Conservation (phyloP, 2,113 vertebrate species). For the Epinephelus cyanopodus region DNA sequence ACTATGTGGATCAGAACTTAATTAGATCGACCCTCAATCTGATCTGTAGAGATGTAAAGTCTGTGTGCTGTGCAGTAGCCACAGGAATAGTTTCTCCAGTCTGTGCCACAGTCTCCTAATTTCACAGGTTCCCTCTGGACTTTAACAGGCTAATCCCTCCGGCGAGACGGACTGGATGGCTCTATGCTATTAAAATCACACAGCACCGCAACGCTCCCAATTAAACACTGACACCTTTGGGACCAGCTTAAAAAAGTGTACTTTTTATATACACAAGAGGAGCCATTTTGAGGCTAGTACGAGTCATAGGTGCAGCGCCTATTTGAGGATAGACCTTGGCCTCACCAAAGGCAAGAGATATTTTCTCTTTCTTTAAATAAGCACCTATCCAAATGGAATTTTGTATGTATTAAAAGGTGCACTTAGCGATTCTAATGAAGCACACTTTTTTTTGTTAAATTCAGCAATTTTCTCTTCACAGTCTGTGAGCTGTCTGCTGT, state of each 20-base stretch:
- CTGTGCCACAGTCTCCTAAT: slow-evolving; percentile 22
- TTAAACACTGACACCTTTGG: slow-evolving; percentile 40
- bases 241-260: slow-evolving; percentile 16
- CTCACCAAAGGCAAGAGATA: neutral
- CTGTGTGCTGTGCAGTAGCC: slow-evolving; percentile 14
- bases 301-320: slow-evolving; percentile 11
- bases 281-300: slow-evolving; percentile 34
- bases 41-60: slow-evolving; percentile 25
- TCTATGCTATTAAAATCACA: slow-evolving; percentile 48
- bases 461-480: no score
- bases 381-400: neutral
- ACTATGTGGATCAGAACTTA: slow-evolving; percentile 30
- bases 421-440: no score
- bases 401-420: neutral
- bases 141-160: slow-evolving; percentile 55
- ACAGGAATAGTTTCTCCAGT: slow-evolving; percentile 28
- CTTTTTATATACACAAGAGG: slow-evolving; percentile 32
- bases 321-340: neutral
- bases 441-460: no score
- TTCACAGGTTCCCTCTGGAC: slow-evolving; percentile 51
- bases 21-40: slow-evolving; percentile 48
- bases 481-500: no score
- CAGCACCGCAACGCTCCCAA: slow-evolving; percentile 39
- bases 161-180: slow-evolving; percentile 9
- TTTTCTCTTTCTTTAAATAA: neutral